Evolutionary conservation across 1,140 invertebrate genomes (phyloP).

Genomic region (Hylyphantes graminicola): DNA sequence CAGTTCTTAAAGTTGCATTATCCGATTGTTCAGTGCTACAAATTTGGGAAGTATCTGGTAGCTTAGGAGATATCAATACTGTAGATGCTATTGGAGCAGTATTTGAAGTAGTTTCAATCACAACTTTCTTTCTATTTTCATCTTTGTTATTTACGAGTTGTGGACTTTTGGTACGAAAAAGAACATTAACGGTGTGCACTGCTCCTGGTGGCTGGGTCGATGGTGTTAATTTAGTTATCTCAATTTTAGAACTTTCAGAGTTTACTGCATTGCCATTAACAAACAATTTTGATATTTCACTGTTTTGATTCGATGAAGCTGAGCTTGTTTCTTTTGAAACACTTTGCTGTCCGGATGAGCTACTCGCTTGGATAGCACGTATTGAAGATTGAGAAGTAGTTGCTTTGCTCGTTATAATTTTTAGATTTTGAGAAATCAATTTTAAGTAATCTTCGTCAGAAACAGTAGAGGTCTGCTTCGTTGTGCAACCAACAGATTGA

Average conservation of each 20-base stretch:
- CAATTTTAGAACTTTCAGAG: constrained; percentile 26
- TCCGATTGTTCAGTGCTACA: not conserved
- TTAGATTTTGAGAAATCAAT: not conserved
- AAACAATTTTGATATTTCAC: constrained; percentile 8
- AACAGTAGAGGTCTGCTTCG: not conserved
- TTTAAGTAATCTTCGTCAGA: not conserved
- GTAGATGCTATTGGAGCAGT: constrained; percentile 33
- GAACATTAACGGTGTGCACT: constrained; percentile 44
- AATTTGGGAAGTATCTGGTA: not conserved
- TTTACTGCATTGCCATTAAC: constrained; percentile 10
- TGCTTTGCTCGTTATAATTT: not conserved
- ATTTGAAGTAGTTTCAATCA: constrained; percentile 33
- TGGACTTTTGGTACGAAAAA: constrained; percentile 50
- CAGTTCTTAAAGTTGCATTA: constrained; percentile 14
- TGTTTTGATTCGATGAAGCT: not conserved
- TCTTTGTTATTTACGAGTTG: not conserved
- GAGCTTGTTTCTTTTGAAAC: not conserved
- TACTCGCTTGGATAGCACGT: not conserved
- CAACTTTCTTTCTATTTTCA: constrained; percentile 52
- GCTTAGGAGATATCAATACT: constrained; percentile 9
- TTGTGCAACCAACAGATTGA: not conserved
- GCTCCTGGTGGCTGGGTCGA: constrained; percentile 14
- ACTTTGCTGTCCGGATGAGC: not conserved
- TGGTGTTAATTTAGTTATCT: constrained; percentile 39
- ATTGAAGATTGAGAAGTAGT: constrained; percentile 17